Conservation (phyloP, 2,797 vertebrate genomes). For the Pagetopsis macropterus region DNA sequence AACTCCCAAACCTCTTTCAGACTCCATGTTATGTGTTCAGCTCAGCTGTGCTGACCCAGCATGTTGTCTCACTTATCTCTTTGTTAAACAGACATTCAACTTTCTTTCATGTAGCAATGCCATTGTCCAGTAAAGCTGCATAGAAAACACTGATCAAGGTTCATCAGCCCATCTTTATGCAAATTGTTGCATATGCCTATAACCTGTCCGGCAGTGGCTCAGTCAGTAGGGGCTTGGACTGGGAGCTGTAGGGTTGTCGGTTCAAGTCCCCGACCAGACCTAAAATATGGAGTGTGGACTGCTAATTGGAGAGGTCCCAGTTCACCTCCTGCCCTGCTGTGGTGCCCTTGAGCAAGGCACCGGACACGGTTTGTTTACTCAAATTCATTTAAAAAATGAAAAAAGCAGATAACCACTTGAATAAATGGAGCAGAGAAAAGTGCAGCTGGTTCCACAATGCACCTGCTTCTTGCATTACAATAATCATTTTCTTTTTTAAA, state of each 20-base stretch:
- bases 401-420: background rate
- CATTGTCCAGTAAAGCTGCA: background rate
- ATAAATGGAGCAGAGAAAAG: background rate
- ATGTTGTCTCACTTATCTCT: background rate
- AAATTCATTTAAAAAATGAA: background rate
- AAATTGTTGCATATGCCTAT: background rate
- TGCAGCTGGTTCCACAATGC: background rate
- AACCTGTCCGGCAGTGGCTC: too few species aligned
- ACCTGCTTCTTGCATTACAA: slow-evolving; percentile 29
- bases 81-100: background rate
- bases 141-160: background rate
- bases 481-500: slow-evolving; percentile 5
- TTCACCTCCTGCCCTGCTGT: too few species aligned
- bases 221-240: too few species aligned
- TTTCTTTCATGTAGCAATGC: background rate
- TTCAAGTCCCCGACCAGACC: too few species aligned
- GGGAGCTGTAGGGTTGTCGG: too few species aligned
- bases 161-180: background rate
- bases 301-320: too few species aligned
- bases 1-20: slow-evolving; percentile 35
- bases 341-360: too few species aligned
- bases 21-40: slow-evolving; percentile 30
- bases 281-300: too few species aligned
- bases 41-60: background rate
- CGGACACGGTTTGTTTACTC: background rate